A percentile compares a stretch with the other conserved stretches of the same genome.
Conservation (phyloP, 2,797 vertebrate species). For the Chelon auratus region DNA sequence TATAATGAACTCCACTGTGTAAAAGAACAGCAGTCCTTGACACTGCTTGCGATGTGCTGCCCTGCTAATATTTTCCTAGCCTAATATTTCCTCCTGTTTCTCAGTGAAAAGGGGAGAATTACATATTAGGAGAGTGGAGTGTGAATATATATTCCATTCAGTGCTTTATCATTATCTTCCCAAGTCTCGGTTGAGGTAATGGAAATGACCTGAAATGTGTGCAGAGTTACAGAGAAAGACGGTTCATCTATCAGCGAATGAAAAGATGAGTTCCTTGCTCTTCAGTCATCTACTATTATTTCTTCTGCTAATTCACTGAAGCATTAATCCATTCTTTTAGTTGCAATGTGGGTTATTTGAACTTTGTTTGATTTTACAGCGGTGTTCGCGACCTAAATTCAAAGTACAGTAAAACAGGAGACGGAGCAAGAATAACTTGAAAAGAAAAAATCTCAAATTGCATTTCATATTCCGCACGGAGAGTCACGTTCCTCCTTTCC, state of each 20-base stretch:
- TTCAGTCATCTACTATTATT: conserved; percentile 58
- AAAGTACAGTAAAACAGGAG: conserved; percentile 12
- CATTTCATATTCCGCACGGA: neutral
- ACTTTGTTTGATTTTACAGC: conserved; percentile 15
- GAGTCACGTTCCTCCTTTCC: conserved; percentile 17
- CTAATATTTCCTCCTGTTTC: conserved; percentile 55
- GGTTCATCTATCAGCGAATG: conserved; percentile 46
- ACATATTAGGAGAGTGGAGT: conserved; percentile 45
- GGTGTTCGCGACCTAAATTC: conserved; percentile 9
- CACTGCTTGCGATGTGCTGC: conserved; percentile 5
- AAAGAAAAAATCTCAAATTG: conserved; percentile 8
- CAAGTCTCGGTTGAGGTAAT: conserved; percentile 63
- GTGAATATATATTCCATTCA: conserved; percentile 65
- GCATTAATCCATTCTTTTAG: conserved; percentile 41
- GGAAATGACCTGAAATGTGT: conserved; percentile 75
- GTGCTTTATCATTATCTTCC: conserved; percentile 59
- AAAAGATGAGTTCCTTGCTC: conserved; percentile 49
- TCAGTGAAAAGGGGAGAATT: conserved; percentile 50
- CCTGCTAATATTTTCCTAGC: conserved; percentile 62
- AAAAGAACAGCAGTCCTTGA: conserved; percentile 31
- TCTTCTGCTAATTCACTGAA: conserved; percentile 48
- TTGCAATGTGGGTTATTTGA: conserved; percentile 13
- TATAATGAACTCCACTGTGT: conserved; percentile 48
- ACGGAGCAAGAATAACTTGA: conserved; percentile 5
- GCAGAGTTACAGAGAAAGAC: conserved; percentile 60